Evolutionary conservation across 1,140 invertebrate genomes (phyloP).

Genomic region (Sitobion miscanthi): DNA sequence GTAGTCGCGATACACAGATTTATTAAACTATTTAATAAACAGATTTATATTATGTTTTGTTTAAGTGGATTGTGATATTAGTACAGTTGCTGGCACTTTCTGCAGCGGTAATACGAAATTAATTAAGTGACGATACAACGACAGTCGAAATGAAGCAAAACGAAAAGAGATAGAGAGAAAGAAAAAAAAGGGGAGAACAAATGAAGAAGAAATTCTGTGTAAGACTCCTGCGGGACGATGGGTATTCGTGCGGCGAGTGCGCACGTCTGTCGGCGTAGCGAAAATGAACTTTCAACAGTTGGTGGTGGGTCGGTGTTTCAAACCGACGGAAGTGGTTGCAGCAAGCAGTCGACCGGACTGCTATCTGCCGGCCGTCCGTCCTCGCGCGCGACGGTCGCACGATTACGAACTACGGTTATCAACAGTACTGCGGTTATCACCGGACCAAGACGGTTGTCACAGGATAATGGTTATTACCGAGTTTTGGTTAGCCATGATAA

Average conservation of each 20-base stretch:
- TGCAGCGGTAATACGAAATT: background rate
- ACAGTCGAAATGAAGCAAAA: background rate
- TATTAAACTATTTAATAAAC: background rate
- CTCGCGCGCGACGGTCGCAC: background rate
- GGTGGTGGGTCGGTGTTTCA: background rate
- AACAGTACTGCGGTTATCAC: background rate
- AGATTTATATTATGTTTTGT: background rate
- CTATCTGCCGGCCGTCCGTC: background rate
- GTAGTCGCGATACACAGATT: background rate
- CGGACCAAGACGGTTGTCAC: background rate
- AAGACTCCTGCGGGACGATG: background rate
- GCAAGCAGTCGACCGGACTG: background rate
- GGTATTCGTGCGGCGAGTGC: slow-evolving; percentile 36
- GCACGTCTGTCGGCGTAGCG: slow-evolving; percentile 50
- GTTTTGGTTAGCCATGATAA: background rate
- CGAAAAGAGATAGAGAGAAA: background rate
- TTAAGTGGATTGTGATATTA: background rate
- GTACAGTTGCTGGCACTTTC: background rate
- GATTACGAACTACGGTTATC: background rate
- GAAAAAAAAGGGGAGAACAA: background rate
- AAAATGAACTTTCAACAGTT: slow-evolving; percentile 51
- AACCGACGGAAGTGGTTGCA: slow-evolving; percentile 25
- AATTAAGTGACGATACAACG: background rate
- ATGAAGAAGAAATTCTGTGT: background rate
- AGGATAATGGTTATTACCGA: background rate